Base-by-base conservation (phyloP, 2,113 vertebrate genomes). In the Alces alces region DNA sequence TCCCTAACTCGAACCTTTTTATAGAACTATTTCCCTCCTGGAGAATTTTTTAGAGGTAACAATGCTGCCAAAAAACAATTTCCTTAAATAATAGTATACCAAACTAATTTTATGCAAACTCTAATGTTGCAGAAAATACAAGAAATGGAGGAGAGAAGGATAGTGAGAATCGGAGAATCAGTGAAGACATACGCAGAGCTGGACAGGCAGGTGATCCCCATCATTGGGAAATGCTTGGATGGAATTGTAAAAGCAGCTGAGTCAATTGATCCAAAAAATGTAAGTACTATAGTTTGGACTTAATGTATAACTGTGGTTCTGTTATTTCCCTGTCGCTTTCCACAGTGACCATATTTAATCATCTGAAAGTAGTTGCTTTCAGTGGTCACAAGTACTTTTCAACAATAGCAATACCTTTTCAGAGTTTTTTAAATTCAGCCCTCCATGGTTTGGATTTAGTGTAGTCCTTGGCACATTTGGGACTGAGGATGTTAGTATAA, bases 191-290 rank as follows among this genome's bases (percentile, higher is more conserved):
- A 99, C 0, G 99, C 99, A 0, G 99, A 99, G 3, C 99, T 99
- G 0, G 99, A 99, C 96, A 99, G 99, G 43, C 99, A 99, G 30
- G 99, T 99, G 97, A 98, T 99, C 70, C 99, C 99, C 1, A 99
- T 99, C 96, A 99, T 99, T 13, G 99, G 99, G 15, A 99, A 99
- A 91, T 99, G 99, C 98, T 98, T 99, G 96, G 99, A 99, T 52
- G 99, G 99, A 50, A 99, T 99, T 89, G 99, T 99, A 0, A 99
- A 99, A 96, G 99, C 99, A 0, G 99, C 99, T 0, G 99, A 99
- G 52, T 99, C 99, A 27, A 99, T 99, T 25, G 99, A 99, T 93
- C 98, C 99, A 95, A 99, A 99, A 97, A 99, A 98, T 14, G 99
- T 99, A 97, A 99, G 99, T 99, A 83, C 5, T 2, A 2, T 1